phyloP scores from a whole-genome alignment of 2,888 invertebrate species.

The Ceratothoa steindachneri region DNA sequence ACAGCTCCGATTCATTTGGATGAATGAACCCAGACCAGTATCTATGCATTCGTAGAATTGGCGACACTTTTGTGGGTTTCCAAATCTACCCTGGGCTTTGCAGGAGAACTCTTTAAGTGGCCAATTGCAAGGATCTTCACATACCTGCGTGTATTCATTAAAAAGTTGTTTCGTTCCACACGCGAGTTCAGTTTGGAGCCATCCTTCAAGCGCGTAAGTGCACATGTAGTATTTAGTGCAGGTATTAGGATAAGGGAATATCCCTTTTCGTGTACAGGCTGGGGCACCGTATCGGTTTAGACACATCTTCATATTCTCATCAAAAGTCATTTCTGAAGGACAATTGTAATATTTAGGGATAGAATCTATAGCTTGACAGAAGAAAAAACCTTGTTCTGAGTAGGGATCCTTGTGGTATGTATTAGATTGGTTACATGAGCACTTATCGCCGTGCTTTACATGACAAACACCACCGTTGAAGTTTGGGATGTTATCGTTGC shows the following conservation, averaged over 20 bases:
- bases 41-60: not conserved
- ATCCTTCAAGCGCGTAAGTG: not conserved
- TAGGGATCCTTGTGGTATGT: not conserved
- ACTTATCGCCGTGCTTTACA: not conserved
- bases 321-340: not conserved
- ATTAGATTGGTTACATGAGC: not conserved
- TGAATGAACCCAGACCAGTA: not conserved
- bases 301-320: not conserved
- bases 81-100: not conserved
- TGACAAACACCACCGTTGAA: not conserved
- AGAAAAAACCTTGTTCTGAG: not conserved
- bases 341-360: not conserved
- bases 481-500: not conserved
- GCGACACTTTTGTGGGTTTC: not conserved
- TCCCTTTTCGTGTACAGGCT: not conserved
- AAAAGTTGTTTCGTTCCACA: not conserved
- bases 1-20: not conserved
- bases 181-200: not conserved
- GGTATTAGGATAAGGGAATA: not conserved
- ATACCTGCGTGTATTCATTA: not conserved
- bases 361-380: not conserved
- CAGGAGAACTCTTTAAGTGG: not conserved
- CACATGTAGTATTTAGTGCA: not conserved
- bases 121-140: not conserved
- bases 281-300: not conserved